Conservation (phyloP, 2,797 vertebrate genomes). For the Neosilurus hyrtlii region DNA sequence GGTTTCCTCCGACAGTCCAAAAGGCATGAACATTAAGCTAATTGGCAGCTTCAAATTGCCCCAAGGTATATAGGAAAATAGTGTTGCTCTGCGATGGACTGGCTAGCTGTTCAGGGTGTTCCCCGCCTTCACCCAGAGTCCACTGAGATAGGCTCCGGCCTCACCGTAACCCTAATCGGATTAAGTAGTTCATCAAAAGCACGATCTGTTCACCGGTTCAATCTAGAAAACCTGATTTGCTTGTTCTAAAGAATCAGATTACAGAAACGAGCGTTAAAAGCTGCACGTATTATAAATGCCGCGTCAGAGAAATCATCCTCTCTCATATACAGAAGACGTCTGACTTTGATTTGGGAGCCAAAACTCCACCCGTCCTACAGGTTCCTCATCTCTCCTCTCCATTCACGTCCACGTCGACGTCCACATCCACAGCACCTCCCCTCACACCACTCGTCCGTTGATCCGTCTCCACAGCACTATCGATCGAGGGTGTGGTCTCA, state of each 20-base stretch:
- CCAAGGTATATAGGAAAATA: too few species aligned
- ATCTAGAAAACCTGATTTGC: not conserved
- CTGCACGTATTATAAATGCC: not conserved
- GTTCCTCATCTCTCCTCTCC: not conserved
- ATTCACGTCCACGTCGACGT: not conserved
- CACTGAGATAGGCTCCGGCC: too few species aligned
- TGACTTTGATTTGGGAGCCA: not conserved
- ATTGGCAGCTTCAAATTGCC: too few species aligned
- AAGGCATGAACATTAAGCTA: too few species aligned
- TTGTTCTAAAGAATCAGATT: not conserved
- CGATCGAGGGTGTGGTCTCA: not conserved
- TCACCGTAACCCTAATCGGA: too few species aligned
- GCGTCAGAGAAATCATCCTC: not conserved
- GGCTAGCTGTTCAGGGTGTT: too few species aligned
- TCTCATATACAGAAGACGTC: not conserved
- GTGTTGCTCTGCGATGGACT: too few species aligned
- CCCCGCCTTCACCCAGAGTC: too few species aligned
- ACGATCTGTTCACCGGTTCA: too few species aligned
- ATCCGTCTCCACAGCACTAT: not conserved
- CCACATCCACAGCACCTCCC: not conserved
- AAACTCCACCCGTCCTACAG: not conserved
- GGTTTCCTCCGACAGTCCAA: too few species aligned
- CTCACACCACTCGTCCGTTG: not conserved
- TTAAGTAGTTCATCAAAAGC: too few species aligned
- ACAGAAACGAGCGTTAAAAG: not conserved